phyloP scores from a whole-genome alignment of 2,797 vertebrate species.

The Furcifer pardalis region DNA sequence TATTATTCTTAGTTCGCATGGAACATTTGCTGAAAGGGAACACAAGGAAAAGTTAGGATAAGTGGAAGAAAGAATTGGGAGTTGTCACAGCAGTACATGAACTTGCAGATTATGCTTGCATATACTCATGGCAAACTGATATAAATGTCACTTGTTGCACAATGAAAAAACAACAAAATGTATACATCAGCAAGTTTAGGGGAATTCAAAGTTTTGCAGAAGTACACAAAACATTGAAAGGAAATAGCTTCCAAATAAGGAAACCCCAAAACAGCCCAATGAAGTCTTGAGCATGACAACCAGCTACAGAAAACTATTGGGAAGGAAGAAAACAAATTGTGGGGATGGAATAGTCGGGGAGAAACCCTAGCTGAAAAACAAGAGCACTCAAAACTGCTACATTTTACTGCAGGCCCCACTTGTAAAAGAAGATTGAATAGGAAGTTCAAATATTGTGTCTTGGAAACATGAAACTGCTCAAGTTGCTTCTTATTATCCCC shows the following conservation, averaged over 20 bases:
- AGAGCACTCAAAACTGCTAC: background rate
- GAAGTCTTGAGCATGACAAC: background rate
- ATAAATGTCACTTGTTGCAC: background rate
- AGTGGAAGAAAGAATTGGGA: background rate
- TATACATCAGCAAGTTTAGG: background rate
- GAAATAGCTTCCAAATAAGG: background rate
- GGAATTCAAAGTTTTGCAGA: background rate
- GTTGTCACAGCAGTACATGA: background rate
- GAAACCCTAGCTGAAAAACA: background rate
- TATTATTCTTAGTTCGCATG: too few species aligned
- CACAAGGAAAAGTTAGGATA: background rate
- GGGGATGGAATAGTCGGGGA: background rate
- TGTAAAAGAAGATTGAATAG: background rate
- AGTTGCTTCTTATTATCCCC: too few species aligned
- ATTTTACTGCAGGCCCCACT: background rate
- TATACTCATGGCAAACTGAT: background rate
- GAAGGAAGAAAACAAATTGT: background rate
- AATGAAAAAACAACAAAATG: background rate
- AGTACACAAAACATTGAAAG: background rate
- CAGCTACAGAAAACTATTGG: background rate
- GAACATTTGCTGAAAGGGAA: background rate
- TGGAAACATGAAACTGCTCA: background rate
- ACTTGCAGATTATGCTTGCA: background rate
- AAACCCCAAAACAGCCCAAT: background rate
- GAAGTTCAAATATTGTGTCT: background rate